Percentiles rank a stretch among this genome's conserved stretches.
These are phyloP conservation scores for Rhynchopsitta pachyrhyncha DNA, from an alignment of 2,113 vertebrate species.

Conservation along the genomic window DNA sequence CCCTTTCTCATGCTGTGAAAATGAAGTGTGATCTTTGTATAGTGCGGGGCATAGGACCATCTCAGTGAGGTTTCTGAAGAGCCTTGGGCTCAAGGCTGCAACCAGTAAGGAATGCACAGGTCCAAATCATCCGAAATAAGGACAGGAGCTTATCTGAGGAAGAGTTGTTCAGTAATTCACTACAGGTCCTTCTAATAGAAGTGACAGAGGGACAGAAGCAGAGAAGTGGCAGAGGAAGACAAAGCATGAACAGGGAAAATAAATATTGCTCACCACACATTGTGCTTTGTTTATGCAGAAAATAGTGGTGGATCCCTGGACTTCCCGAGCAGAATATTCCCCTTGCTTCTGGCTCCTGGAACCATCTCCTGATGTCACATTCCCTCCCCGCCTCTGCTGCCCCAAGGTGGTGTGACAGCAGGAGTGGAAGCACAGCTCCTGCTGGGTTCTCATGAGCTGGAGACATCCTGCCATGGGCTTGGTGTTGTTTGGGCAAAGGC, in stretches of 20 bases:
- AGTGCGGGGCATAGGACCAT: background rate
- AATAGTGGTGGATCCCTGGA: background rate
- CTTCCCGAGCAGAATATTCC: fast-evolving
- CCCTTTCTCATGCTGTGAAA: background rate
- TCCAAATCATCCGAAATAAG: background rate
- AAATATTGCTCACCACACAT: background rate
- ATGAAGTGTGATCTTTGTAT: background rate
- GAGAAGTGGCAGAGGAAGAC: background rate
- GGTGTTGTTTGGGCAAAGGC: background rate
- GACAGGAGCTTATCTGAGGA: background rate
- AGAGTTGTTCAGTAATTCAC: background rate
- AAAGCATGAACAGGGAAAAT: background rate
- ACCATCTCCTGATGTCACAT: fast-evolving
- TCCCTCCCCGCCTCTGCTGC: fast-evolving
- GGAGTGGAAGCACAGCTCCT: background rate
- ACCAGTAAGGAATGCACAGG: background rate
- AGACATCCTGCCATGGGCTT: fast-evolving
- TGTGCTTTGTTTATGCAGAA: background rate
- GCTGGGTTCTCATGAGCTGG: background rate
- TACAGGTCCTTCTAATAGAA: background rate
- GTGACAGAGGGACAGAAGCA: background rate
- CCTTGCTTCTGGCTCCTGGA: background rate
- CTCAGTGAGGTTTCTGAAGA: background rate
- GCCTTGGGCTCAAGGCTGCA: background rate
- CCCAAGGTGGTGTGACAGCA: background rate